Percentiles rank a stretch among this genome's conserved stretches.
These are phyloP conservation scores for Phaonia tiefii DNA, from an alignment of 2,888 invertebrate genomes.

Conservation along the genomic window DNA sequence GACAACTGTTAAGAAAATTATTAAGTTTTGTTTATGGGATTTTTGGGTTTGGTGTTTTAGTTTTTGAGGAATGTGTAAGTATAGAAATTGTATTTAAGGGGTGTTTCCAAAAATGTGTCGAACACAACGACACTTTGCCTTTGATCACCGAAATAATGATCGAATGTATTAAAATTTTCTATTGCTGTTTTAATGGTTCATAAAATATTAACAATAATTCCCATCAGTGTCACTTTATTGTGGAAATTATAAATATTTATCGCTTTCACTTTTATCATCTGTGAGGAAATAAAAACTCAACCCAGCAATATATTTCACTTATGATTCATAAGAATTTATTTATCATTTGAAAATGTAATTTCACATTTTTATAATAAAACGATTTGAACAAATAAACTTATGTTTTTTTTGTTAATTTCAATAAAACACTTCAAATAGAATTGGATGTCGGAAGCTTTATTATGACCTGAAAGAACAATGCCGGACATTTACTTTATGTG, in stretches of 20 bases:
- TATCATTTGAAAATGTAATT: too few species aligned
- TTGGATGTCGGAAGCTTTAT: too few species aligned
- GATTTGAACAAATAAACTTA: too few species aligned
- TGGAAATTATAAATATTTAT: conserved; percentile 14
- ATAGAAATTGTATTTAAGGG: neutral
- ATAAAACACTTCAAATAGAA: too few species aligned
- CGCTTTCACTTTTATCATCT: conserved; percentile 15
- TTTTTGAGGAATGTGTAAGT: too few species aligned
- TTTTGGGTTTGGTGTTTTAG: neutral
- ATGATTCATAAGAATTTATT: neutral
- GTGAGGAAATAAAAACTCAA: too few species aligned
- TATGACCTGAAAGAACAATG: too few species aligned
- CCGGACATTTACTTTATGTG: too few species aligned
- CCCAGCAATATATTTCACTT: neutral
- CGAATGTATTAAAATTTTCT: neutral
- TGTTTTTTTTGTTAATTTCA: too few species aligned
- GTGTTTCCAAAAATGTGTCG: too few species aligned
- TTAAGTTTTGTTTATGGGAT: conserved; percentile 1
- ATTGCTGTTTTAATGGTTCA: conserved; percentile 22
- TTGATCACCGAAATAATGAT: neutral
- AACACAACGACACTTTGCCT: neutral
- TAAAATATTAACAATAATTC: conserved; percentile 23
- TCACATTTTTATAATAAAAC: too few species aligned
- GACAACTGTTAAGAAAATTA: conserved; percentile 16
- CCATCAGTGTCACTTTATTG: conserved; percentile 32